A percentile compares a stretch with the other conserved stretches of the same genome.
These are phyloP conservation scores for Rostrhamus sociabilis DNA, from an alignment of 2,797 vertebrate species.

Conservation along the genomic window DNA sequence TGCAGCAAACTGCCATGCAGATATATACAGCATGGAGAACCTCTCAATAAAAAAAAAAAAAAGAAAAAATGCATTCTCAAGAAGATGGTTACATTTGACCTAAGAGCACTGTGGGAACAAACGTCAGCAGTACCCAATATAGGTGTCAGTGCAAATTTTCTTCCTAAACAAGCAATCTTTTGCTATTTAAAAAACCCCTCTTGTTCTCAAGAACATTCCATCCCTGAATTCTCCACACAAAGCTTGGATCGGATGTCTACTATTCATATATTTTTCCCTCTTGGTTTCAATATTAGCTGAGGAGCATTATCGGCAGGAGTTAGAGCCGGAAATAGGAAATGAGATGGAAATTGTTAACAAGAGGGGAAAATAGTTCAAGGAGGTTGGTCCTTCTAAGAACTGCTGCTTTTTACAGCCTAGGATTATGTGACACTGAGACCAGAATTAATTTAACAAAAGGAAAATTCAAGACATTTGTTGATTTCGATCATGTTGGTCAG, in stretches of 20 bases:
- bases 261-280: conserved; percentile 61
- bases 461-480: not conserved
- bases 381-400: conserved; percentile 57
- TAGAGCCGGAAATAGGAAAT: conserved; percentile 60
- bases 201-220: conserved; percentile 62
- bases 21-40: not conserved
- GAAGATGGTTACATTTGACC: not conserved
- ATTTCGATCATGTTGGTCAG: not conserved
- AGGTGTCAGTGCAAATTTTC: conserved; percentile 34
- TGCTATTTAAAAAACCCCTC: conserved; percentile 38
- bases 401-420: not conserved
- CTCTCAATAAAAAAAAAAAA: not conserved
- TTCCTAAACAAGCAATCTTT: conserved; percentile 35
- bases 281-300: conserved; percentile 61
- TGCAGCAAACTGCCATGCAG: not conserved
- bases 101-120: not conserved
- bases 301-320: conserved; percentile 49
- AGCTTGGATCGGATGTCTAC: conserved; percentile 67
- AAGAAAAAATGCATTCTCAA: not conserved
- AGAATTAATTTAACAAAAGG: not conserved
- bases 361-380: conserved; percentile 34
- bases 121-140: not conserved
- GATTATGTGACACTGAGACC: not conserved
- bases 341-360: conserved; percentile 65
- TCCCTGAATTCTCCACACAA: conserved; percentile 43